Evolutionary conservation across 2,113 vertebrate species (phyloP), one percentile per base, ranked within the genome.

Genomic region (Pteronura brasiliensis): DNA sequence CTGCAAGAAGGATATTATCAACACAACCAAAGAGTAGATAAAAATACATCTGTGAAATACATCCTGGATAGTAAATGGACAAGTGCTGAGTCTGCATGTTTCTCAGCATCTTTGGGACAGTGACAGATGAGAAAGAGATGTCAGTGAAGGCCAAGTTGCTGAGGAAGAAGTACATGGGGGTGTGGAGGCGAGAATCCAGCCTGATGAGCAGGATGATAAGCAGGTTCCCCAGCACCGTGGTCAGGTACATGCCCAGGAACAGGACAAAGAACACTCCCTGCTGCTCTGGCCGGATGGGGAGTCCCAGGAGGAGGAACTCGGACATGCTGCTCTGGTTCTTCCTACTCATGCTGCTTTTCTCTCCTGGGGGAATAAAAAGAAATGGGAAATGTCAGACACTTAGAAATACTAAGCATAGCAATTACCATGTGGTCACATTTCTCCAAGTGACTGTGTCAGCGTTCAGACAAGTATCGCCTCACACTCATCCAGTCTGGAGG

Each of bases 1-100:
- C 90, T 1, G 88, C 88, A 3, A 98, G 96, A 44, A 98, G 97
- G 6, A 98, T 90, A 12, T 83, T 83, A 39, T 97, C 97, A 25
- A 87, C 15, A 67, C 55, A 80, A 9, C 69, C 94, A 65, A 97
- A 96, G 21, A 97, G 31, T n/a, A 97, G 39, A 34, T 96, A 98
- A 74, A 97, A 96, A 20, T 97, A 96, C 11, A 55, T 47, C 63
- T 98, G 97, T 11, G 80, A 86, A 31, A 98, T 15, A 11, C 96
- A 97, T 0, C 7, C 97, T 59, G 79, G 13, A 18, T 97, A 96
- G 42, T 89, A 93, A 44, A 97, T 97, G 10, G 76, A 49, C 15
- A 74, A 74, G 20, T 47, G 12, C 34, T 61, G 34, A n/a, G 65
- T 88, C n/a, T 87, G 61, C 72, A 97, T 72, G 65, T 90, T 93